These are phyloP conservation scores for Drosophila yooni DNA, from an alignment of 2,888 invertebrate genomes.

Conservation along the genomic window DNA sequence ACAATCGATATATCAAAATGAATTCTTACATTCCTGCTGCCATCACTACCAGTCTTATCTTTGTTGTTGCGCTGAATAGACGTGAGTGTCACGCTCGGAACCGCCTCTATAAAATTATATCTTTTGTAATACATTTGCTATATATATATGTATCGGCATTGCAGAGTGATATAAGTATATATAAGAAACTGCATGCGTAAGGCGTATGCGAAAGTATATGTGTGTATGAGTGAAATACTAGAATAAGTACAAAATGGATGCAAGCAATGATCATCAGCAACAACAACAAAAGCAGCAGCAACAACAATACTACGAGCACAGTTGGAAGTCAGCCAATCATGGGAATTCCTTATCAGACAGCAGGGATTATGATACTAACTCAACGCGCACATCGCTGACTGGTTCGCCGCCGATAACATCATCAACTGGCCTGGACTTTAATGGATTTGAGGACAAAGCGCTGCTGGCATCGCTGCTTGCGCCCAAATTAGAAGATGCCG, in stretches of 20 bases:
- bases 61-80: constrained; percentile 58
- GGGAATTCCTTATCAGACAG: constrained; percentile 77
- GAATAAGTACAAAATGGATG: constrained; percentile 66
- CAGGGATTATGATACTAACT: constrained; percentile 76
- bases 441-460: constrained; percentile 60
- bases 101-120: constrained; percentile 51
- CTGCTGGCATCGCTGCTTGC: constrained; percentile 58
- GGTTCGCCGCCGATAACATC: constrained; percentile 64
- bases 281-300: constrained; percentile 48
- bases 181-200: constrained; percentile 62
- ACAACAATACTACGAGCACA: constrained; percentile 53
- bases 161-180: constrained; percentile 62
- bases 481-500: constrained; percentile 56
- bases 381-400: constrained; percentile 70
- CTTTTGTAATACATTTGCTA: constrained; percentile 57
- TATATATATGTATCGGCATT: constrained; percentile 47
- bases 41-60: constrained; percentile 56
- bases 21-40: constrained; percentile 10
- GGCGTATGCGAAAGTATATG: constrained; percentile 35
- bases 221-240: constrained; percentile 52
- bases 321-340: constrained; percentile 59
- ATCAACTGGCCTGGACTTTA: constrained; percentile 60
- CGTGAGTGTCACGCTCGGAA: constrained; percentile 46
- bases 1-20: constrained; percentile 31
- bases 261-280: constrained; percentile 46